Evolutionary conservation across 2,797 vertebrate species (phyloP).

Genomic region (Thaleichthys pacificus): DNA sequence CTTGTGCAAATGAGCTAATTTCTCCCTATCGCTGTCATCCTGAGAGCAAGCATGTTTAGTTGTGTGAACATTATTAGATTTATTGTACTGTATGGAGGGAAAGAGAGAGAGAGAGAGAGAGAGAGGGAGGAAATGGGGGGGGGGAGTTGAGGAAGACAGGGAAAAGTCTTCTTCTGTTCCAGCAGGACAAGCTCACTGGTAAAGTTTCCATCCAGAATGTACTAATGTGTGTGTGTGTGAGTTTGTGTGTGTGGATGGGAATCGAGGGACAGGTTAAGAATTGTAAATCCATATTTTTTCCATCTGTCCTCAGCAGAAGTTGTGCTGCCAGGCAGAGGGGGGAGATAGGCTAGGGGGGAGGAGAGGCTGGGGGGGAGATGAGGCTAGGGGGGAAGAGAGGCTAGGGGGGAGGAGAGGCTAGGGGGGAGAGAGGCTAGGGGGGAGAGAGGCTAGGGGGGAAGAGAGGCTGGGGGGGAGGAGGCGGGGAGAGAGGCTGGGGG

Average conservation of each 20-base stretch:
- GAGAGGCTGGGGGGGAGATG: no score
- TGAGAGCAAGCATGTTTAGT: constrained; percentile 73
- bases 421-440: background rate
- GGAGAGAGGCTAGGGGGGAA: background rate
- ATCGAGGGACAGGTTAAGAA: no score
- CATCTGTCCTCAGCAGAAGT: background rate
- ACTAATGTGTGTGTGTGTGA: no score
- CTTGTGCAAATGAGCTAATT: constrained; percentile 77
- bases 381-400: background rate
- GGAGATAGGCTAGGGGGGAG: no score
- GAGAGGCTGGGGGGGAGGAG: constrained; percentile 22
- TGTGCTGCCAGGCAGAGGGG: background rate
- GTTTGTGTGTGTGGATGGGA: no score
- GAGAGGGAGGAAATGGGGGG: no score
- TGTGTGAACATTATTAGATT: constrained; percentile 76
- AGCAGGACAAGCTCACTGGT: constrained; percentile 50
- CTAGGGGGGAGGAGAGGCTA: no score
- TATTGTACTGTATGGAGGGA: constrained; percentile 65
- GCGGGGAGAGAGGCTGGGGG: constrained; percentile 21
- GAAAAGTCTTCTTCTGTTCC: no score
- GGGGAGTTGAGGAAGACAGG: no score
- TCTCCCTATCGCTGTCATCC: constrained; percentile 67
- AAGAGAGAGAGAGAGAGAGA: constrained; percentile 13
- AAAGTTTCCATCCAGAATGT: background rate
- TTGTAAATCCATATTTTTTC: constrained; percentile 1